Percentiles rank a stretch among this genome's conserved stretches.
These are phyloP conservation scores for Aix galericulata DNA, from an alignment of 2,113 vertebrate genomes.

Conservation along the genomic window DNA sequence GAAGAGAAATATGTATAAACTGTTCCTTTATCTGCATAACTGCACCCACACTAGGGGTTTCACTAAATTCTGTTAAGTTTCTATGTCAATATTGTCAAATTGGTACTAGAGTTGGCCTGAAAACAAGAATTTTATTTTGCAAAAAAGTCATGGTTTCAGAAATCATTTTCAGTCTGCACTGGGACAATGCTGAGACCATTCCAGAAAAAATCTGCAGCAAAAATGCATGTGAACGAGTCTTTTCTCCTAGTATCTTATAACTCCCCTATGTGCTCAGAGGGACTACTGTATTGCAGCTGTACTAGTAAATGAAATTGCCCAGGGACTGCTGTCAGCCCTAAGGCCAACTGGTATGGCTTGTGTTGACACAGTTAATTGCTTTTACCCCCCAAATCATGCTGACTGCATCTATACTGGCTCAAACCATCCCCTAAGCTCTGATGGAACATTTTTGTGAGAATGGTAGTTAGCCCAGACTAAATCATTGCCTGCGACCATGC, in stretches of 20 bases:
- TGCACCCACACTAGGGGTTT: not conserved
- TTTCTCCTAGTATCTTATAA: constrained; percentile 52
- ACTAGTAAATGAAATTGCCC: constrained; percentile 45
- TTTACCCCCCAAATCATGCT: constrained; percentile 52
- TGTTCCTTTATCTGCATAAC: not conserved
- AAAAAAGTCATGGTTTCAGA: constrained; percentile 34
- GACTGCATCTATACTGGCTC: constrained; percentile 57
- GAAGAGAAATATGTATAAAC: not conserved
- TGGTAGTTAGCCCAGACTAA: constrained; percentile 26
- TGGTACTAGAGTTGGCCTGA: constrained; percentile 19
- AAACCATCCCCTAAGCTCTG: constrained; percentile 40
- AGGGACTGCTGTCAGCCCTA: constrained; percentile 39
- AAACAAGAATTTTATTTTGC: constrained; percentile 24
- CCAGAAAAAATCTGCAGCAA: constrained; percentile 49
- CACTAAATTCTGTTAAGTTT: constrained; percentile 5
- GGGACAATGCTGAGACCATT: constrained; percentile 18
- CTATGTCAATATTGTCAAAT: constrained; percentile 20
- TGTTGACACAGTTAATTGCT: constrained; percentile 67
- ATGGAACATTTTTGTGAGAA: constrained; percentile 32
- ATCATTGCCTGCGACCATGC: constrained; percentile 25
- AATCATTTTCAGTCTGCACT: constrained; percentile 17
- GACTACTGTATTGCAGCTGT: constrained; percentile 71
- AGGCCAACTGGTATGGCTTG: not conserved
- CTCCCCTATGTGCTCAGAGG: constrained; percentile 56
- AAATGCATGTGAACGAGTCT: constrained; percentile 40